Conservation (phyloP, 2,797 vertebrate genomes). For the Neosilurus hyrtlii region DNA sequence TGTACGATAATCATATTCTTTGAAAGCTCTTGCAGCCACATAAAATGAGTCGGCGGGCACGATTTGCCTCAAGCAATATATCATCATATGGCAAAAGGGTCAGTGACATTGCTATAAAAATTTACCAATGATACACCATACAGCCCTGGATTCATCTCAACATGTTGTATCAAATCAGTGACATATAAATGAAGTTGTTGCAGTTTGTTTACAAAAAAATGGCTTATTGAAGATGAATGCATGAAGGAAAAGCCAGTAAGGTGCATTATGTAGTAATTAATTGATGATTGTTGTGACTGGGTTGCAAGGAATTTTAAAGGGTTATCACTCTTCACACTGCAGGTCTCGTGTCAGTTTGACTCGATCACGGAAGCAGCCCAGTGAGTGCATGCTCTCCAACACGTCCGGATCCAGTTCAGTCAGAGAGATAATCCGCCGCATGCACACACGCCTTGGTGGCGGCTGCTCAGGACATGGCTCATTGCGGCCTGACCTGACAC, state of each 20-base stretch:
- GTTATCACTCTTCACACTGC: conserved; percentile 80
- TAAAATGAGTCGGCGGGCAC: no score
- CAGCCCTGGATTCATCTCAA: background rate
- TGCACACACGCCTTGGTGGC: conserved; percentile 83
- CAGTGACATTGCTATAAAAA: background rate
- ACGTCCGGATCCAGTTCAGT: conserved; percentile 92
- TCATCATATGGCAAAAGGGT: background rate
- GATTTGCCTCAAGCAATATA: background rate
- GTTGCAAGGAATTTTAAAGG: background rate
- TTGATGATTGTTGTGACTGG: background rate
- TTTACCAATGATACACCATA: background rate
- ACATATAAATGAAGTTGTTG: background rate
- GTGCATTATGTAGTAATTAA: background rate
- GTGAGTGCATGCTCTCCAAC: conserved; percentile 90
- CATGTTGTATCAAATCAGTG: background rate
- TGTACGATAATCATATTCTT: no score
- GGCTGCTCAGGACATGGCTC: conserved; percentile 65
- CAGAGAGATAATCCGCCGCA: conserved; percentile 80
- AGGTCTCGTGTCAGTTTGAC: conserved; percentile 86
- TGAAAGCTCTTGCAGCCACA: no score
- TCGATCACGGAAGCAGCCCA: conserved; percentile 89
- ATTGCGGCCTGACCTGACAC: conserved; percentile 48
- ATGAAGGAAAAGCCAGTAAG: background rate
- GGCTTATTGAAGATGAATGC: background rate
- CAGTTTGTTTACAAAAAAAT: background rate